Evolutionary conservation across 2,113 vertebrate species (phyloP).

Genomic region (Gracilinanus agilis): DNA sequence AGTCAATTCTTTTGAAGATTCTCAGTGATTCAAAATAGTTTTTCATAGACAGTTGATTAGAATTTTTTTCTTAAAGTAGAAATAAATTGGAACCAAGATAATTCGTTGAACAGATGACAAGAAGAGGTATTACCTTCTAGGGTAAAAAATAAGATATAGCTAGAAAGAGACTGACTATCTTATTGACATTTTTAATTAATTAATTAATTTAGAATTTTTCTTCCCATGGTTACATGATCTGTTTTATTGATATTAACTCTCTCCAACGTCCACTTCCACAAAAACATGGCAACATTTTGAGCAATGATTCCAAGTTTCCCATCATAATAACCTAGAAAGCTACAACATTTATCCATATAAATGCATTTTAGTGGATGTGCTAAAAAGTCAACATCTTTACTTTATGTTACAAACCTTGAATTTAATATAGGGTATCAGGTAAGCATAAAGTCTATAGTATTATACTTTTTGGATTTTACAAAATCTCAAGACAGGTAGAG

Average conservation of each 20-base stretch:
- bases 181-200: background rate
- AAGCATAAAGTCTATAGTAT: background rate
- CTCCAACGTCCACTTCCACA: slow-evolving; percentile 25
- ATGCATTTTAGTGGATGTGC: background rate
- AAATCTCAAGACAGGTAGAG: background rate
- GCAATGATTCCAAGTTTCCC: background rate
- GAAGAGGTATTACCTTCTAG: background rate
- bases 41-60: background rate
- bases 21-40: background rate
- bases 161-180: background rate
- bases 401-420: background rate
- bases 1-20: background rate
- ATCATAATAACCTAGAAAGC: background rate
- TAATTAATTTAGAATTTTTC: no score
- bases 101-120: background rate
- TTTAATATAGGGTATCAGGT: background rate
- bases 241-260: background rate
- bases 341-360: background rate
- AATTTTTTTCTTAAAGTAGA: slow-evolving; percentile 22
- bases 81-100: background rate
- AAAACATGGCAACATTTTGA: background rate
- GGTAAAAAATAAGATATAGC: background rate
- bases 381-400: background rate
- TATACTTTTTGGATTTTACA: background rate
- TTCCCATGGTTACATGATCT: no score